Evolutionary conservation across 2,888 invertebrate genomes (phyloP).

Genomic region (Drosophila macrothrix): DNA sequence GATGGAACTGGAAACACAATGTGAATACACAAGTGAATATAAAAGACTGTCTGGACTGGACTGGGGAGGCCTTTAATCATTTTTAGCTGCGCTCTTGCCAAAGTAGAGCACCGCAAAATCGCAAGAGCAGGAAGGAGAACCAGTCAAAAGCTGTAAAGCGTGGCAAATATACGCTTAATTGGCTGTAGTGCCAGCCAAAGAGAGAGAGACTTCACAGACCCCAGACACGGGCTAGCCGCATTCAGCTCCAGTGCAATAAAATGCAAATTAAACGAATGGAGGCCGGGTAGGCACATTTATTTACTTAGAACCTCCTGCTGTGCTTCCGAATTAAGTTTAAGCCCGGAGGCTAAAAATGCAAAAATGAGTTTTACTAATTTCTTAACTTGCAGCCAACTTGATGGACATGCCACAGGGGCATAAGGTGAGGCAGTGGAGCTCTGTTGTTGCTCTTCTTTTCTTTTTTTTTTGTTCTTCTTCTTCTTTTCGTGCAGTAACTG

Average conservation of each 20-base stretch:
- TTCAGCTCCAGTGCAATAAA: constrained; percentile 74
- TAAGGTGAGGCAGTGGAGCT: constrained; percentile 1
- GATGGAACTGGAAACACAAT: constrained; percentile 29
- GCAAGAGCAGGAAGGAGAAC: constrained; percentile 22
- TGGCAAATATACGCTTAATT: constrained; percentile 81
- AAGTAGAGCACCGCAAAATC: constrained; percentile 65
- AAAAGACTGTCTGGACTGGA: constrained; percentile 58
- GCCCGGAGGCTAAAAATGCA: constrained; percentile 89
- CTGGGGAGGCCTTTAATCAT: constrained; percentile 72
- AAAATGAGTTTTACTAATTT: constrained; percentile 86
- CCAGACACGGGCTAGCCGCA: constrained; percentile 7
- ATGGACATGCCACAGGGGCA: constrained; percentile 65
- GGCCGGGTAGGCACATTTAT: constrained; percentile 82
- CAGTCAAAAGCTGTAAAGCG: constrained; percentile 73
- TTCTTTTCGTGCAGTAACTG: constrained; percentile 40
- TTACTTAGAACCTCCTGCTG: constrained; percentile 88
- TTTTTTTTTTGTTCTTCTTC: not conserved
- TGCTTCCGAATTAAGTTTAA: constrained; percentile 91
- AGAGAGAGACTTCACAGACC: constrained; percentile 16
- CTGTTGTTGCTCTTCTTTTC: not conserved
- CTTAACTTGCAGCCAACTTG: constrained; percentile 77
- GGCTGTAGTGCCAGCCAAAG: constrained; percentile 58
- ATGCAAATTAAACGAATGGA: constrained; percentile 83
- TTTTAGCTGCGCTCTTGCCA: constrained; percentile 63
- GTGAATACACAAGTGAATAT: constrained; percentile 74